A percentile compares a stretch with the other conserved stretches of the same genome.
phyloP scores from a whole-genome alignment of 2,888 invertebrate species.

The Lampropteryx suffumata region DNA sequence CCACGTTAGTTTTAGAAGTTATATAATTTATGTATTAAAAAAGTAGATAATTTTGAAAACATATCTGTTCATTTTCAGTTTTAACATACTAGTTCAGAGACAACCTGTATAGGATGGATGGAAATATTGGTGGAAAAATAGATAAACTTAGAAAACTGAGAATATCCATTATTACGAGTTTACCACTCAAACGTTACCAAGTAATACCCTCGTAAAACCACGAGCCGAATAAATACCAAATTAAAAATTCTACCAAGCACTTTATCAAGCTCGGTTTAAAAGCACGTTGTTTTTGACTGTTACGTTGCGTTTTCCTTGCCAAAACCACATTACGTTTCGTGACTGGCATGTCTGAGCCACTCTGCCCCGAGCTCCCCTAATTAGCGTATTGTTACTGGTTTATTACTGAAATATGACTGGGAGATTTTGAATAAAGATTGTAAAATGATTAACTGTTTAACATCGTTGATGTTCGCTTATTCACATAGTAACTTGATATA shows the following conservation, averaged over 20 bases:
- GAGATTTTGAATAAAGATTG: neutral
- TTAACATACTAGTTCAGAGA: no score
- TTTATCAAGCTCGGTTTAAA: constrained; percentile 31
- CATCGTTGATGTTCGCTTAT: neutral
- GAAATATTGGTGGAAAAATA: no score
- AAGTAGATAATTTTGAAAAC: no score
- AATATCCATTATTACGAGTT: no score
- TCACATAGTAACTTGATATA: no score
- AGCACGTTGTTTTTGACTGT: constrained; percentile 33
- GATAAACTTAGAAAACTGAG: no score
- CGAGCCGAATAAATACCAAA: neutral
- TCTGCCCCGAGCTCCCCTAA: constrained; percentile 10
- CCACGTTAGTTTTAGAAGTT: no score
- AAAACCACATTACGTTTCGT: constrained; percentile 39
- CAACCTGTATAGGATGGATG: no score
- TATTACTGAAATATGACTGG: constrained; percentile 18
- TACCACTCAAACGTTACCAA: no score
- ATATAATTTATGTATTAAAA: no score
- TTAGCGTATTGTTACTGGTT: constrained; percentile 23
- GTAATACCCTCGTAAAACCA: no score
- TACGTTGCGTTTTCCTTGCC: constrained; percentile 35
- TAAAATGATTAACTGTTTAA: constrained; percentile 5
- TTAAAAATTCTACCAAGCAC: neutral
- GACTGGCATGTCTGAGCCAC: constrained; percentile 32
- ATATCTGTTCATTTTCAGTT: no score